Base-by-base conservation (phyloP, 2,797 vertebrate species). In the Helostoma temminkii region DNA sequence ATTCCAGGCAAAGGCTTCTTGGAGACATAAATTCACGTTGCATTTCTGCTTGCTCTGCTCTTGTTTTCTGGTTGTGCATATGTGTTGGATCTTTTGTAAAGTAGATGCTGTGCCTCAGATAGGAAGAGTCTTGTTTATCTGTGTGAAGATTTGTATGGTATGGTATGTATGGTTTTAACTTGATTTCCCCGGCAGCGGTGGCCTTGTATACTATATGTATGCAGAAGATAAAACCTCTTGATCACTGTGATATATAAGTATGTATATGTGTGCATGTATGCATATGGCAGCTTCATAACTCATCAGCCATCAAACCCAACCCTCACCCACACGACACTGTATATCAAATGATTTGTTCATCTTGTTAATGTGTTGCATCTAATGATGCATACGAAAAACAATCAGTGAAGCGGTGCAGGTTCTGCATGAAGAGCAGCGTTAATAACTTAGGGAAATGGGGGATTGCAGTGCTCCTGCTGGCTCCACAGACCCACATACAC, bases 371-470 rank as follows among this genome's bases (percentile, higher is more conserved):
- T 83, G 75, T 74, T 43, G 48, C 58, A 18, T 76, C 78, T 92
- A 92, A 92, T 90, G 90, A 87, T 84, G 90, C 89, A 68, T 85
- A 71, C 74, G 85, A 92, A 90, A 92, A 89, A 80, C 89, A 89
- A 92, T 93, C 87, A 91, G 86, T 14, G 49, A 67, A 74, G 80
- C 81, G 74, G 77, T 64, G 28, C 79, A 76, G 74, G 80, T 78
- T 80, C 66, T 72, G 85, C 84, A 79, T 32, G 76, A 82, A 74
- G 83, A 88, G 84, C 67, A 66, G 65, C 55, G 49, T 80, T 91
- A 87, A 91, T 89, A 91, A 90, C 82, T 87, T 79, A 28, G 67
- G 80, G 84, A 85, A 78, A 68, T 57, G 19, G 81, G 78, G 87
- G 75, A 82, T 87, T 80, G 79, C 83, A 69, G 52, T 53, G 61